A percentile compares a stretch with the other conserved stretches of the same genome.
phyloP scores from a whole-genome alignment of 2,113 vertebrate genomes.

The Indicator maculatus region DNA sequence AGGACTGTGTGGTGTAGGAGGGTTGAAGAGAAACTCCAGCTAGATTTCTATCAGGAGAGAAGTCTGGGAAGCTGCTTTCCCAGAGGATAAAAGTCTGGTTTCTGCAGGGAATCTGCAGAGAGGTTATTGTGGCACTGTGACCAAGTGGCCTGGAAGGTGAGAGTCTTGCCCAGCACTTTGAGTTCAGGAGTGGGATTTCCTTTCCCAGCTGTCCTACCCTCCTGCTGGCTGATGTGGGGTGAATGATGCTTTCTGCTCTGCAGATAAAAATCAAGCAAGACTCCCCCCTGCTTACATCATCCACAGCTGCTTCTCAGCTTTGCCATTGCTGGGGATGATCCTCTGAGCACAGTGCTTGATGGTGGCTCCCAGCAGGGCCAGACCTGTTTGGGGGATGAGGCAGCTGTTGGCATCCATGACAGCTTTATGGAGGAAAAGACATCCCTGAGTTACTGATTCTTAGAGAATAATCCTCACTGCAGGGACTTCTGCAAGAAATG shows the following conservation, averaged over 20 bases:
- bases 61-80: background rate
- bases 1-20: background rate
- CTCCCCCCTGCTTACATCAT: background rate
- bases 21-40: background rate
- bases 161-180: background rate
- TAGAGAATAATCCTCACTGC: background rate
- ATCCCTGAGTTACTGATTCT: rapidly evolving
- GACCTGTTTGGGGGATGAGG: background rate
- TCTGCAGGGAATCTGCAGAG: background rate
- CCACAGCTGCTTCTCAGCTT: background rate
- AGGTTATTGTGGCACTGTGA: background rate
- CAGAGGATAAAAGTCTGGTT: background rate
- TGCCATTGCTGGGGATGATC: rapidly evolving
- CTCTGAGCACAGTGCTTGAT: background rate
- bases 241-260: background rate
- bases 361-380: background rate
- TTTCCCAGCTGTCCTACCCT: background rate
- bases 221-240: background rate
- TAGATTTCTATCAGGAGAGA: background rate
- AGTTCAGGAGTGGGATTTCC: background rate
- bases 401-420: background rate
- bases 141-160: background rate
- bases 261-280: background rate
- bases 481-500: background rate
- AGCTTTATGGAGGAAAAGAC: background rate